Conservation (phyloP, 1,140 invertebrate species). For the Globodera ellingtonae region DNA sequence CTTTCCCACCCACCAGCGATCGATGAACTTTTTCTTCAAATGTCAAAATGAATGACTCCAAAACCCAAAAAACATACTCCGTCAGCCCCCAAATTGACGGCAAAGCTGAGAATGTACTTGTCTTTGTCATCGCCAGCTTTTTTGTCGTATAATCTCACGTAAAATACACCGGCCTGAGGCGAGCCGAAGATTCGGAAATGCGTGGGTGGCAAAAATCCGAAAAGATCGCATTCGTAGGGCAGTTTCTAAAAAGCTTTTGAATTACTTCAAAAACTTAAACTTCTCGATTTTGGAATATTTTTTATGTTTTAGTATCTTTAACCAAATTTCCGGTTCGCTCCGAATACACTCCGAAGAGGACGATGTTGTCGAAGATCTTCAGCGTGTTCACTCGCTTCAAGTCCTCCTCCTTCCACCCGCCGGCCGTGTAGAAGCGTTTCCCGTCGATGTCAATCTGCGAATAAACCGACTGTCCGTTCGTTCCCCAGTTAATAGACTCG, state of each 20-base stretch:
- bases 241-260: not conserved
- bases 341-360: not conserved
- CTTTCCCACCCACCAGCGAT: not conserved
- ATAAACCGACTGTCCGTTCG: not conserved
- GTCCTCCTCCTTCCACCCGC: not conserved
- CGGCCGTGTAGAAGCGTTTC: not conserved
- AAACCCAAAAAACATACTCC: not conserved
- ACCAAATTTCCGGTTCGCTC: constrained; percentile 1
- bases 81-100: not conserved
- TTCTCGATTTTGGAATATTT: not conserved
- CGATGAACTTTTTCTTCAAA: not conserved
- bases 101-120: not conserved
- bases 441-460: not conserved
- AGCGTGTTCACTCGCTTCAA: not conserved
- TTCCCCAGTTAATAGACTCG: not conserved
- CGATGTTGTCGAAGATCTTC: not conserved
- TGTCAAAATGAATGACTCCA: too few relatives aligned
- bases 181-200: not conserved
- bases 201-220: not conserved
- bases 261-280: too few relatives aligned
- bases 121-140: constrained; percentile 1
- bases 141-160: not conserved
- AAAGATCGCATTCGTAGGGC: constrained; percentile 8
- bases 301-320: not conserved
- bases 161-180: not conserved